Base-by-base conservation (phyloP, 1,140 invertebrate genomes). In the Tetragnatha versicolor region DNA sequence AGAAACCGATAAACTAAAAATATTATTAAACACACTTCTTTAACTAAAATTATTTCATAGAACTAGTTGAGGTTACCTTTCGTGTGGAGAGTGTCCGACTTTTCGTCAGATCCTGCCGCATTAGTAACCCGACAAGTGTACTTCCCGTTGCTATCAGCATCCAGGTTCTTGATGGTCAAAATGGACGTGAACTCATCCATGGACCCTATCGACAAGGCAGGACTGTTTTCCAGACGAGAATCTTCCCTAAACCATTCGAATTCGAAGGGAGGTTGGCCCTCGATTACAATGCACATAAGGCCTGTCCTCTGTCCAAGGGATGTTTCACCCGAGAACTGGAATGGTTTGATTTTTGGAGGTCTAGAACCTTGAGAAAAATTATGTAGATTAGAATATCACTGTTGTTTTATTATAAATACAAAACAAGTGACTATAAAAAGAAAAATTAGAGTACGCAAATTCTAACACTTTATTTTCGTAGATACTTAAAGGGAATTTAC, bases 151-250 rank as follows among this genome's bases (percentile, higher is more conserved):
- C 79, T 79, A 33, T 68, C 39, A 12, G 69, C 4, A 7, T 77
- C 17, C 6, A 82, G 35, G 7, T 72, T 53, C 2, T 25, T 25
- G 37, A 82, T 76, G 9, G 65, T 42, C 33, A 82, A 35, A 10
- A 45, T 61, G 0, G 45, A 60, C 68, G 90, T 90, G 60, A 81
- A 82, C 3, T 82, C 81, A 49, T 82, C 81, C 0, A 47, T 27
- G 6, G n/a, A 35, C 31, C 12, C 33, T 5, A 55, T 31, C 0
- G 39, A 61, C 2, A 75, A n/a, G 9, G 31, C 6, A 25, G 20
- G 6, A 5, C 22, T n/a, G 9, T 61, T 22, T 22, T 22, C 14
- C 9, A 45, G 20, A 1, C 2, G 7, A 39, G 14, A 14, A 14
- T 37, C 49, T 17, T 70, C 77, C 63, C 72, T 79, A 10, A 61